Evolutionary conservation across 2,113 vertebrate species (phyloP).

Genomic region (Laterallus jamaicensis): DNA sequence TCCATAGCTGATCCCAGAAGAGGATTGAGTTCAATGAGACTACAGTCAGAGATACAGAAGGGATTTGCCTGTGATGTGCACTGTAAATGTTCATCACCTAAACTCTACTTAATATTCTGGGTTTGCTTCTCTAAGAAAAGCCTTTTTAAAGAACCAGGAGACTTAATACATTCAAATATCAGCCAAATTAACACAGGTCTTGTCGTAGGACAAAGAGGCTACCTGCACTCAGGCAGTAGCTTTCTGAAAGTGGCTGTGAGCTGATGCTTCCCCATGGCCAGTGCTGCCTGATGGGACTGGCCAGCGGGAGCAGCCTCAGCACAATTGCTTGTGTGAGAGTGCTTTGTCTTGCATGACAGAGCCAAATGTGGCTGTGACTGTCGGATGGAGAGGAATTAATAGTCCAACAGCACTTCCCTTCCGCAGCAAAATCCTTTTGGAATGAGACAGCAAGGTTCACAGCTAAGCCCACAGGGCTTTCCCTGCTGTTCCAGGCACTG

Average conservation of each 20-base stretch:
- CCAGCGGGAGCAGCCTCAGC: neutral
- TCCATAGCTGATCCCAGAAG: neutral
- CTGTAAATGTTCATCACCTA: fast-evolving
- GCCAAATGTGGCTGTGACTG: neutral
- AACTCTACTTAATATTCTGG: neutral
- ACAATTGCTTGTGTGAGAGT: neutral
- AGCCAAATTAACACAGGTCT: neutral
- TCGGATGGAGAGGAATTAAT: neutral
- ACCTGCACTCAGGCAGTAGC: neutral
- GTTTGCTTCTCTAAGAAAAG: neutral
- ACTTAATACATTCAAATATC: neutral
- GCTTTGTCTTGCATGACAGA: neutral
- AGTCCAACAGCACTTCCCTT: neutral
- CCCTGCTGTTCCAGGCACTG: neutral
- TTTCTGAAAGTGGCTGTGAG: neutral
- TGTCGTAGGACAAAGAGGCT: neutral
- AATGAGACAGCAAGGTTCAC: neutral
- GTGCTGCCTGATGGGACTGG: neutral
- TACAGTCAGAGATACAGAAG: neutral
- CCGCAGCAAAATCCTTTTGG: neutral
- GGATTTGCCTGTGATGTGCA: neutral
- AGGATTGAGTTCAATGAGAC: neutral
- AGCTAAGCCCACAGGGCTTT: neutral
- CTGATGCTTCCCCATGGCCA: neutral
- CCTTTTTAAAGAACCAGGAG: neutral